Base-by-base conservation (phyloP, 2,888 invertebrate species). In the Lochmaea crataegi region DNA sequence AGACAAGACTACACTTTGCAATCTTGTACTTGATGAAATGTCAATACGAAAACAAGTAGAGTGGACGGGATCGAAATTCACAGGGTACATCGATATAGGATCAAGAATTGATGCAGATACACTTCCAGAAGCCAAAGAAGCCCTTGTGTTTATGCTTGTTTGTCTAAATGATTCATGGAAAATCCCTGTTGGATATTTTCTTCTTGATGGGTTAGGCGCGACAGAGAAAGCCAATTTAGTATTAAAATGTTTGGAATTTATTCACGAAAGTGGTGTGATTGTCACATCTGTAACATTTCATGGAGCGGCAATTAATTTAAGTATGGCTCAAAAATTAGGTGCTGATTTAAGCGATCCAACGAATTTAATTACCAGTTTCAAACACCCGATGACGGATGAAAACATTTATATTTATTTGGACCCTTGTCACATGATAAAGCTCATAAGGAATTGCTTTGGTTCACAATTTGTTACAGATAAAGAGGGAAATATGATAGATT, bases 1-100 rank as follows among this genome's bases (percentile, higher is more conserved):
- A 10, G 60, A 14, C 12, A 63, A 57, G 18, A 32, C 16, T 7
- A 42, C 79, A 16, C 48, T 78, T 22, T 80, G 79, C 64, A 78
- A 75, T 73, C 53, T 83, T n/a, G 72, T 81, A 5, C 58, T 82
- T 9, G 80, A 81, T 67, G 80, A 83, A 76, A 83, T 83, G 80
- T 73, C 79, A 9, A 81, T 83, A 22, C 75, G 79, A 26, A 72
- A 77, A 65, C 71, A 78, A 63, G 69, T 80, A 5, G 79, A 81
- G 63, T 82, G 77, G 75, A 72, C 76, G 11, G 80, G 79, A 18
- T 68, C 57, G 18, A 78, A 79, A 65, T 78, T 76, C 63, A 57
- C 45, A 58, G 83, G 83, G 3, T 80, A 78, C 71, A 79, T 83
- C 5, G 80, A 82, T 69, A 71, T 80, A 56, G 81, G 81, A 11